Percentiles rank a stretch among this genome's conserved stretches.
Conservation (phyloP, 2,797 vertebrate species). For the Vespertilio murinus region DNA sequence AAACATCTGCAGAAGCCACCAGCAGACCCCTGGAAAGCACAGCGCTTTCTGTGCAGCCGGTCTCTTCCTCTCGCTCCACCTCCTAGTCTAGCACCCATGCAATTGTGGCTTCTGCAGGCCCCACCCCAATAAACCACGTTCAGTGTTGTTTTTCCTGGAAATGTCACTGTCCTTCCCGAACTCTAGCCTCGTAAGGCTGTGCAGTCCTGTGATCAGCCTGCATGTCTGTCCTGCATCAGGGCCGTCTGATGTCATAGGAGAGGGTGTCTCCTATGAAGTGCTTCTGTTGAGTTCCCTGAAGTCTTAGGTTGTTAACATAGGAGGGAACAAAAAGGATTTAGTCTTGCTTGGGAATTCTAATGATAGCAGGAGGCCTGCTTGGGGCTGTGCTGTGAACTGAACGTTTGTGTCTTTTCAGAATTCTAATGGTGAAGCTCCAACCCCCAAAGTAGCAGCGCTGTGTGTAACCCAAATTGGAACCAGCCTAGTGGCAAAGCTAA, state of each 20-base stretch:
- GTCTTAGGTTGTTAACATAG: not conserved
- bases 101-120: not conserved
- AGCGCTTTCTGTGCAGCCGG: accelerated
- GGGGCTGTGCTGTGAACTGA: not conserved
- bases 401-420: not conserved
- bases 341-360: not conserved
- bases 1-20: accelerated
- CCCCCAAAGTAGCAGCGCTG: too few species aligned
- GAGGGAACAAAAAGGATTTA: not conserved
- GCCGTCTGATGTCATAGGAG: too few species aligned
- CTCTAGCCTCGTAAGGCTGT: not conserved
- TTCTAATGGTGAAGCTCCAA: not conserved
- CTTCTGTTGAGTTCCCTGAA: not conserved
- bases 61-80: not conserved
- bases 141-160: not conserved
- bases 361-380: not conserved
- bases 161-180: not conserved
- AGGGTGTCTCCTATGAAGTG: not conserved
- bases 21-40: not conserved
- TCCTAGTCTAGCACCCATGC: accelerated
- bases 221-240: not conserved
- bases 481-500: not conserved
- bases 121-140: not conserved
- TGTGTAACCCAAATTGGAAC: not conserved
- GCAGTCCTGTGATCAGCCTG: not conserved